Percentiles rank a stretch among this genome's conserved stretches.
phyloP scores from a whole-genome alignment of 2,113 vertebrate genomes.

The Leucoraja erinaceus region DNA sequence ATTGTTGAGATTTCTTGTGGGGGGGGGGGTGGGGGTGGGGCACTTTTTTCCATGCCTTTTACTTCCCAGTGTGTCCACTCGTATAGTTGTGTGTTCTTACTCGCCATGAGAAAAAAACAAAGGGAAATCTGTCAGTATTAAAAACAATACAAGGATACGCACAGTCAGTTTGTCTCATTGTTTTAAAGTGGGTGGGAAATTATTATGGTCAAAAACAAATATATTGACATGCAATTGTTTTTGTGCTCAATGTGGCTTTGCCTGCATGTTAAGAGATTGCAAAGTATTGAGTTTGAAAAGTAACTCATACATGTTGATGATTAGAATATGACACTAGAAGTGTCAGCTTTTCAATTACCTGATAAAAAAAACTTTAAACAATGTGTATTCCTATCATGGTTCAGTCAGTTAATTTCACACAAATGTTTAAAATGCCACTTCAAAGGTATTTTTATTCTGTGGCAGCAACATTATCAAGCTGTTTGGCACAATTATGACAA shows the following conservation, averaged over 20 bases:
- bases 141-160: conserved; percentile 26
- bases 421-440: not conserved
- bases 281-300: not conserved
- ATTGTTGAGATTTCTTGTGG: not conserved
- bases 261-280: not conserved
- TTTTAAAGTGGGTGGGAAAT: conserved; percentile 28
- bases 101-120: not conserved
- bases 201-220: conserved; percentile 2
- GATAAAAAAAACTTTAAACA: no score
- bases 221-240: not conserved
- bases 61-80: not conserved
- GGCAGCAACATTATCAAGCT: not conserved
- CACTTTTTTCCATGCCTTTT: not conserved
- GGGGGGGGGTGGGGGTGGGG: no score
- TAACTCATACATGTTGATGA: not conserved
- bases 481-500: not conserved
- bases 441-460: not conserved
- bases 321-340: not conserved
- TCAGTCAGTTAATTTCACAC: not conserved
- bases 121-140: conserved; percentile 25
- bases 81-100: not conserved
- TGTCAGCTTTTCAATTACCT: not conserved
- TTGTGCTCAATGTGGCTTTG: not conserved
- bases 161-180: not conserved
- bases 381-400: not conserved